Evolutionary conservation across 2,113 vertebrate genomes (phyloP).

Genomic region (Centrocercus urophasianus): DNA sequence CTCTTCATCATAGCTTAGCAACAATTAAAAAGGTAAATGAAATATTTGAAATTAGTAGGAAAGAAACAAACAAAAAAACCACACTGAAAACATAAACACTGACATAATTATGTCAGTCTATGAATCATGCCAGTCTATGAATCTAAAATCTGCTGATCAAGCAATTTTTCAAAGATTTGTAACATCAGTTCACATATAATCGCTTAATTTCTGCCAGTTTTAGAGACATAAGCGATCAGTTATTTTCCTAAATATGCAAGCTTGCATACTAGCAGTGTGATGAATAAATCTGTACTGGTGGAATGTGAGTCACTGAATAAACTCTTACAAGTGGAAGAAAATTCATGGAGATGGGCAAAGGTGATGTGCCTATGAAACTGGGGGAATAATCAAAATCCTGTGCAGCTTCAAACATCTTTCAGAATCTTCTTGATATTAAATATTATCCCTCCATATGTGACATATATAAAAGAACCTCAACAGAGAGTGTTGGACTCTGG

Average conservation of each 20-base stretch:
- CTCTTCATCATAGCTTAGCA: background rate
- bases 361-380: background rate
- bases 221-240: background rate
- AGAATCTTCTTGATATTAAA: background rate
- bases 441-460: background rate
- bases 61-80: background rate
- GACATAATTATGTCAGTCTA: background rate
- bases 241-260: background rate
- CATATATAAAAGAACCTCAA: background rate
- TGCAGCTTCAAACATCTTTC: background rate
- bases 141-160: background rate
- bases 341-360: background rate
- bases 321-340: background rate
- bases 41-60: background rate
- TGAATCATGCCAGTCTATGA: background rate
- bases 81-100: background rate
- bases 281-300: background rate
- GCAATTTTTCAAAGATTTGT: background rate
- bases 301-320: background rate
- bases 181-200: background rate
- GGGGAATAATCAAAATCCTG: background rate
- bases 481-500: background rate
- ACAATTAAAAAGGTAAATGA: background rate
- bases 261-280: background rate
- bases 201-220: background rate